Evolutionary conservation across 1,140 invertebrate species (phyloP).

Genomic region (Zaprionus inermis): DNA sequence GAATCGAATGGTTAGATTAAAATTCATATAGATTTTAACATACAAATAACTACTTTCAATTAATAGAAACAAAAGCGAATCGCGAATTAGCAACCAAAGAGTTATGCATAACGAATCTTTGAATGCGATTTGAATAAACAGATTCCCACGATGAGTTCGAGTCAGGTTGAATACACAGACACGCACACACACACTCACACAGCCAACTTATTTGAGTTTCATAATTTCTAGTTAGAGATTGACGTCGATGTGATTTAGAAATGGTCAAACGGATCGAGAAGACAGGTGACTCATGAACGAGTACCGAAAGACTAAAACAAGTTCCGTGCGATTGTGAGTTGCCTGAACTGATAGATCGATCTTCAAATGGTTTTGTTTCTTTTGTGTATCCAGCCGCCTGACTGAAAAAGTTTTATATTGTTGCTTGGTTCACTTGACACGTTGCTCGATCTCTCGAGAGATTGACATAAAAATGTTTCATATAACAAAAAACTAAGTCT

Average conservation of each 20-base stretch:
- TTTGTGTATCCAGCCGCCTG: background rate
- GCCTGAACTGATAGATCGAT: slow-evolving; percentile 8
- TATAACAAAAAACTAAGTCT: background rate
- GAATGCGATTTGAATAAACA: slow-evolving; percentile 71
- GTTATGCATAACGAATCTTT: slow-evolving; percentile 68
- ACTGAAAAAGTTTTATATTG: no score
- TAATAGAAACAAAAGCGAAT: slow-evolving; percentile 65
- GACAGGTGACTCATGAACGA: slow-evolving; percentile 59
- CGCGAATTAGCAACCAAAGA: slow-evolving; percentile 56
- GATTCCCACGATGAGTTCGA: slow-evolving; percentile 62
- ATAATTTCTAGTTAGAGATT: slow-evolving; percentile 75
- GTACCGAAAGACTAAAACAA: slow-evolving; percentile 21
- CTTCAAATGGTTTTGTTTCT: slow-evolving; percentile 7
- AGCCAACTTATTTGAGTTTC: slow-evolving; percentile 57
- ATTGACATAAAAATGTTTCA: no score
- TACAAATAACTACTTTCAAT: slow-evolving; percentile 80
- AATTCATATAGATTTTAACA: slow-evolving; percentile 72
- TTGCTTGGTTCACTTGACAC: no score
- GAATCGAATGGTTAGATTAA: slow-evolving; percentile 50
- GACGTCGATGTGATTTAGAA: slow-evolving; percentile 61
- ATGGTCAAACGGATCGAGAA: slow-evolving; percentile 29
- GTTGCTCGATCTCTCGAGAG: no score
- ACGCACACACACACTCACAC: background rate
- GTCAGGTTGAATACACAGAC: slow-evolving; percentile 62
- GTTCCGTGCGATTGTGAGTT: slow-evolving; percentile 10